A percentile compares a stretch with the other conserved stretches of the same genome.
phyloP scores from a whole-genome alignment of 2,113 vertebrate species.

The Xiphophorus maculatus region DNA sequence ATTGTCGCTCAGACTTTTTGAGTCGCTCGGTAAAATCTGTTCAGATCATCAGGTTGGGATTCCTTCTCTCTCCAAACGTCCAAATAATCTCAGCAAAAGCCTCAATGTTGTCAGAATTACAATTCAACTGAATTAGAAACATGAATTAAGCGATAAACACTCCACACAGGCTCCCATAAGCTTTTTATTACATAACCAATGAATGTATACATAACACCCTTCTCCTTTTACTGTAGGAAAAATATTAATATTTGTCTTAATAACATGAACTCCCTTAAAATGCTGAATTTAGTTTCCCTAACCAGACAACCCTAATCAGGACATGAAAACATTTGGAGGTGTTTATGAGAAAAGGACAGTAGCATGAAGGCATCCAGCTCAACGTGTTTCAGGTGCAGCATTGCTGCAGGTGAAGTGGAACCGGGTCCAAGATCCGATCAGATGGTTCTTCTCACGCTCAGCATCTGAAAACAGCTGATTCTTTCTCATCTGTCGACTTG shows the following conservation, averaged over 20 bases:
- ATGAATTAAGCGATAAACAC: neutral
- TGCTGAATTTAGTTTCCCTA: neutral
- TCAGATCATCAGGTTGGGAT: neutral
- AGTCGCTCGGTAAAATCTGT: neutral
- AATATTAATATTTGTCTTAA: neutral
- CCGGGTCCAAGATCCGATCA: neutral
- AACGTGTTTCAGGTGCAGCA: neutral
- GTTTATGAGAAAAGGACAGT: neutral
- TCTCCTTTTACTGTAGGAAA: neutral
- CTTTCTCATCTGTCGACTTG: neutral
- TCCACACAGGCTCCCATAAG: neutral
- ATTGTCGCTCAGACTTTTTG: neutral
- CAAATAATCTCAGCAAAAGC: neutral
- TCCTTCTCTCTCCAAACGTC: neutral
- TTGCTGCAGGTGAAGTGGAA: rapidly evolving
- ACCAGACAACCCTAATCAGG: neutral
- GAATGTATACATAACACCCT: neutral
- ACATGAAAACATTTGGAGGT: neutral
- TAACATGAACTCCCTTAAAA: neutral
- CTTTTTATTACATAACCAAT: neutral
- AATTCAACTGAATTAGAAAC: neutral
- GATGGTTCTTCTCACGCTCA: neutral
- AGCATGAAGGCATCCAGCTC: neutral
- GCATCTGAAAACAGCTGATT: neutral
- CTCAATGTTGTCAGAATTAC: neutral